Conservation (phyloP, 2,113 vertebrate genomes). For the Vulpes vulpes region DNA sequence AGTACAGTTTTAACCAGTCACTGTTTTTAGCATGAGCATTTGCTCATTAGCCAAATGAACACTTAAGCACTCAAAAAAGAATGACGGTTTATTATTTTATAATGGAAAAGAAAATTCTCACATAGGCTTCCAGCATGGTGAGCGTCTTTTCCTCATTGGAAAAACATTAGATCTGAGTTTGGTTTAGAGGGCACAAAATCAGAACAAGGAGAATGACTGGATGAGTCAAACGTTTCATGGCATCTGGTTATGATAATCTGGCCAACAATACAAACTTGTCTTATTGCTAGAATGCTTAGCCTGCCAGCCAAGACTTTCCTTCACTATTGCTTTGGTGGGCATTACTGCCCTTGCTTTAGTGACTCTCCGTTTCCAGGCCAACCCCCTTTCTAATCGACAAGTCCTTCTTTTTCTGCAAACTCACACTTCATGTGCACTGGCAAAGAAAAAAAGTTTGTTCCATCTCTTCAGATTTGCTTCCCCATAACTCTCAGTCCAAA, state of each 20-base stretch:
- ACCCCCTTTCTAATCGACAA: background rate
- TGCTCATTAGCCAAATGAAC: conserved; percentile 46
- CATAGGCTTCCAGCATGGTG: background rate
- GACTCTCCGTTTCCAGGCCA: background rate
- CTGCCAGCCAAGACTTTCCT: background rate
- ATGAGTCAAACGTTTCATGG: background rate
- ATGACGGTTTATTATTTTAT: background rate
- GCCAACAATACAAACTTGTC: background rate
- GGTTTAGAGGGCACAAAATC: background rate
- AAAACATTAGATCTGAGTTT: background rate
- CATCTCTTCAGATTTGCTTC: conserved; percentile 65
- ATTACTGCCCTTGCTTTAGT: background rate
- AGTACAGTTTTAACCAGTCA: background rate
- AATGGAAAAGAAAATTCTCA: background rate
- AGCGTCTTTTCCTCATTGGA: background rate
- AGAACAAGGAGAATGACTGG: background rate
- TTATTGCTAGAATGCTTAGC: background rate
- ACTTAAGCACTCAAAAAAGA: background rate
- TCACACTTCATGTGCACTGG: background rate
- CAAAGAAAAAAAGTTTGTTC: conserved; percentile 25
- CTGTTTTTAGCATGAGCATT: conserved; percentile 13
- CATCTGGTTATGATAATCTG: background rate
- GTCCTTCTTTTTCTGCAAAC: background rate
- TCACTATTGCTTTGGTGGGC: background rate
- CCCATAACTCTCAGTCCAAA: conserved; percentile 57